Evolutionary conservation across 2,888 invertebrate genomes (phyloP), one percentile per base, ranked within the genome.

Genomic region (Unio pictorum): DNA sequence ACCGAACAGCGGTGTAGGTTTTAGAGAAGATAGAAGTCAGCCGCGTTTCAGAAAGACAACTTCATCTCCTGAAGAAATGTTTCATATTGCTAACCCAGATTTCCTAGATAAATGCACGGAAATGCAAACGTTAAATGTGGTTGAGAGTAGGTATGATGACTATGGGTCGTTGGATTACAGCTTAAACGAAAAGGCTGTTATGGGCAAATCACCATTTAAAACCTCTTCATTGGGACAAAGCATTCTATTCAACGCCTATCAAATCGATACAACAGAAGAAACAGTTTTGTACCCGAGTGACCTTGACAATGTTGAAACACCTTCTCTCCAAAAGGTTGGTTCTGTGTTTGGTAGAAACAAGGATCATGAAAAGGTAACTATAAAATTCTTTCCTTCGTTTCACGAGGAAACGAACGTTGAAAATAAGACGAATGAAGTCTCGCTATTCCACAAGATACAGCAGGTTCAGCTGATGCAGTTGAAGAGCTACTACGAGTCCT

Each of bases 301-400:
- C 34, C 34, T 76, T 4, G 65, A 64, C 15, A 45, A 45, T 45
- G 15, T 45, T 45, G 45, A 45, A 45, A 11, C 45, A 45, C 45
- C 45, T 15, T 15, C 45, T 45, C 45, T 15, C 15, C 11, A 3
- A 15, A 45, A 45, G 15, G 45, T 45, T 45, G 3, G 45, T 45
- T 45, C 15, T 45, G 11, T 45, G 11, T 45, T 11, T 0, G 3
- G 45, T 45, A 45, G 45, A 45, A 45, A 45, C 45, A 59, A 6
- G n/a, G 30, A 60, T 17, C 34, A 54, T 4, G 45, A 30, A 55
- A 45, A 61, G 4, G 56, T 59, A 4, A 69, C 67, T 18, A 61
- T 62, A 5, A 55, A 60, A 54, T 72, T 68, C 56, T 77, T 77
- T 62, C 77, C 77, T 28, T 71, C 73, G 55, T 77, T 77, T 28